These are phyloP conservation scores for Cyclura pinguis DNA, from an alignment of 2,797 vertebrate genomes.

Conservation along the genomic window DNA sequence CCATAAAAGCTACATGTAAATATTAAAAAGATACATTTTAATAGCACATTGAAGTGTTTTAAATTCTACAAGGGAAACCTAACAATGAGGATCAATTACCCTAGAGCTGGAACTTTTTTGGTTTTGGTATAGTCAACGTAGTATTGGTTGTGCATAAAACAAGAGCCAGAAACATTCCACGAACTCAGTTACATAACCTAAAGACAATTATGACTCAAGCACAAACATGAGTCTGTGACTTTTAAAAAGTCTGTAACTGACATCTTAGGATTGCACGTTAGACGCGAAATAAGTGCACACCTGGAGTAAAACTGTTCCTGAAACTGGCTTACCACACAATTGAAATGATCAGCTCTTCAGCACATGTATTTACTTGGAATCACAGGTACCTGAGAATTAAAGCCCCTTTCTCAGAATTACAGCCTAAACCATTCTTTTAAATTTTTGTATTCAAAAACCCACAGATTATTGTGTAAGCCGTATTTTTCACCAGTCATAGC, in stretches of 20 bases:
- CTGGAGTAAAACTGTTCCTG: background rate
- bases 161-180: background rate
- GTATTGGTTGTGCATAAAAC: background rate
- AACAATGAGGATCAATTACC: background rate
- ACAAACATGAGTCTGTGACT: background rate
- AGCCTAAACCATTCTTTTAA: background rate
- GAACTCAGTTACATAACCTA: background rate
- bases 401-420: background rate
- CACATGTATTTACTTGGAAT: background rate
- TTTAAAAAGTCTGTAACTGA: background rate
- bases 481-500: background rate
- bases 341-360: no score
- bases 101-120: no score
- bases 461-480: background rate
- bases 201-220: background rate
- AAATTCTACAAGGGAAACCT: background rate
- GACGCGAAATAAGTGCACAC: background rate
- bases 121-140: background rate
- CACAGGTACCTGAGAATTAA: background rate
- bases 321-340: slow-evolving; percentile 8
- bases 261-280: slow-evolving; percentile 4
- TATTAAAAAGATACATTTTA: background rate
- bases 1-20: background rate
- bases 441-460: background rate
- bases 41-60: background rate